phyloP scores from a whole-genome alignment of 2,113 vertebrate species.

The Macquaria australasica region DNA sequence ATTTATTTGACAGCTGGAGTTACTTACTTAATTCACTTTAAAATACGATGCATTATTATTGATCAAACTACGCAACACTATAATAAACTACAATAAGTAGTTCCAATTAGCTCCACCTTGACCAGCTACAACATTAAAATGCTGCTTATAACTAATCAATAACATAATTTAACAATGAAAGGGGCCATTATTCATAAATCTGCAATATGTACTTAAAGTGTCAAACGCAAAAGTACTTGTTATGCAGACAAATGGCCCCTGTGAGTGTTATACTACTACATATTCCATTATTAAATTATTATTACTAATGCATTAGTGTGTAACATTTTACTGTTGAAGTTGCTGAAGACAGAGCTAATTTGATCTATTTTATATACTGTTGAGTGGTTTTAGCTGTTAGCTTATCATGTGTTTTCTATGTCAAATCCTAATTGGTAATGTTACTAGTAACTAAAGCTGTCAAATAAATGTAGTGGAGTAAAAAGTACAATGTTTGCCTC shows the following conservation, averaged over 20 bases:
- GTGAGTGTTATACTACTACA: background rate
- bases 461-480: background rate
- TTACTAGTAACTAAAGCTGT: background rate
- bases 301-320: background rate
- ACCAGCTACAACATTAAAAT: background rate
- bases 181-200: background rate
- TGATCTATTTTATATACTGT: background rate
- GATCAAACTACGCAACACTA: background rate
- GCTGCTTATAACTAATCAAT: slow-evolving; percentile 1
- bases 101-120: background rate
- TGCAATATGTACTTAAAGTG: background rate
- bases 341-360: background rate
- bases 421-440: background rate
- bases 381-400: background rate
- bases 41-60: background rate
- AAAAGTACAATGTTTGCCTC: background rate
- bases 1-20: background rate
- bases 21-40: background rate
- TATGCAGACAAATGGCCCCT: background rate
- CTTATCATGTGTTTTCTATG: background rate
- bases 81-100: background rate
- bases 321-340: background rate
- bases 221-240: background rate
- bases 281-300: background rate
- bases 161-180: background rate